Percentiles rank a stretch among this genome's conserved stretches.
phyloP scores from a whole-genome alignment of 1,140 invertebrate genomes.

The Sycobia sp. region DNA sequence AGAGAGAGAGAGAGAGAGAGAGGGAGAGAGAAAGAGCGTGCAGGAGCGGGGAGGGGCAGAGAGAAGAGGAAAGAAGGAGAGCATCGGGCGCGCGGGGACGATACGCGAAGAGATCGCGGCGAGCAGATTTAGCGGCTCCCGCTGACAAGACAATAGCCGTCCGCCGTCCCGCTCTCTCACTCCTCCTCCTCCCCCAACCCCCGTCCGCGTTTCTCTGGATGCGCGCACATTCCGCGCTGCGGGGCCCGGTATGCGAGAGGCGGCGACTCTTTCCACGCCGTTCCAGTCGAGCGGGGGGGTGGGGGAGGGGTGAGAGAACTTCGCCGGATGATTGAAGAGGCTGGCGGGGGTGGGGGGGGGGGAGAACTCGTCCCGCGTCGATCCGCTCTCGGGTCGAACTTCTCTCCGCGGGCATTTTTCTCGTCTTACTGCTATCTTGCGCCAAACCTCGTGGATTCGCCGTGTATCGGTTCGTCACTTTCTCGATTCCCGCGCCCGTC shows the following conservation, averaged over 20 bases:
- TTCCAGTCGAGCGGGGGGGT: slow-evolving; percentile 17
- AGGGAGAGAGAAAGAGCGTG: slow-evolving; percentile 10
- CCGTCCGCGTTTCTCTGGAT: slow-evolving; percentile 49
- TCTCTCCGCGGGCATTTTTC: too few relatives aligned
- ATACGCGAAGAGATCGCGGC: slow-evolving; percentile 54
- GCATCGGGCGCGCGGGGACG: slow-evolving; percentile 40
- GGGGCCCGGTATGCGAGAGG: slow-evolving; percentile 42
- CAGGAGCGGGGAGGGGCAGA: slow-evolving; percentile 3
- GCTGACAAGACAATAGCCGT: slow-evolving; percentile 58
- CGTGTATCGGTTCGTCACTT: too few relatives aligned
- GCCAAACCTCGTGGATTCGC: too few relatives aligned
- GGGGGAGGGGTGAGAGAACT: too few relatives aligned
- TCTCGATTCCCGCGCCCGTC: too few relatives aligned
- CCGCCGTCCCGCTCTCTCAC: slow-evolving; percentile 45
- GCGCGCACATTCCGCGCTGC: slow-evolving; percentile 52
- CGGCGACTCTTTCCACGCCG: neutral
- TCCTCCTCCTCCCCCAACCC: slow-evolving; percentile 18
- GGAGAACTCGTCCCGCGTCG: too few relatives aligned
- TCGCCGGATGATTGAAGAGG: too few relatives aligned
- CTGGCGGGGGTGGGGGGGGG: too few relatives aligned
- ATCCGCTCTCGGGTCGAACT: too few relatives aligned
- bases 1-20: slow-evolving; percentile 36
- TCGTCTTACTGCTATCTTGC: too few relatives aligned
- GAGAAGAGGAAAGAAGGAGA: slow-evolving; percentile 3
- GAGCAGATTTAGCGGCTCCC: slow-evolving; percentile 55